phyloP scores from a whole-genome alignment of 2,113 vertebrate genomes.

The Protobothrops mucrosquamatus region DNA sequence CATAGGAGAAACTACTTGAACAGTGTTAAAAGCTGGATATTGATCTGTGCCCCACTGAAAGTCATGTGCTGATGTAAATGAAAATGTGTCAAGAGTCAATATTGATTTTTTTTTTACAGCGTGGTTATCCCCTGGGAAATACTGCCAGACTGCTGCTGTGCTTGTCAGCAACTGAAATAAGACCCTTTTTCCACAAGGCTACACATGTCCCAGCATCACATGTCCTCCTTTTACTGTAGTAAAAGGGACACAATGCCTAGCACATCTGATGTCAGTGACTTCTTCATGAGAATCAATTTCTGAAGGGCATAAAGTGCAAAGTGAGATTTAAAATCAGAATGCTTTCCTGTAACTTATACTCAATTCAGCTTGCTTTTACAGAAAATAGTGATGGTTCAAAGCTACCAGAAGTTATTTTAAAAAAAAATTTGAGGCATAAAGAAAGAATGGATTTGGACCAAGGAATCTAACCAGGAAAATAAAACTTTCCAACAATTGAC shows the following conservation, averaged over 20 bases:
- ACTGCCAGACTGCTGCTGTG: conserved; percentile 62
- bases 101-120: conserved; percentile 75
- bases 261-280: conserved; percentile 37
- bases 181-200: conserved; percentile 68
- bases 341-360: conserved; percentile 3
- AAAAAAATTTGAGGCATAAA: neutral
- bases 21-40: conserved; percentile 79
- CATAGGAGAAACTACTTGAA: conserved; percentile 66
- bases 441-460: neutral
- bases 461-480: neutral
- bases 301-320: conserved; percentile 44
- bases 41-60: conserved; percentile 78
- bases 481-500: neutral
- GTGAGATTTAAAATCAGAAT: neutral
- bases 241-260: conserved; percentile 50
- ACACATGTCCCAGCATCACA: conserved; percentile 71
- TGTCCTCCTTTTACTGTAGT: conserved; percentile 59
- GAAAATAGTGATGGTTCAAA: neutral
- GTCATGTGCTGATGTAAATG: conserved; percentile 78
- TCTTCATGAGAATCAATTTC: conserved; percentile 51
- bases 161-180: conserved; percentile 70
- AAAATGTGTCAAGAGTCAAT: conserved; percentile 82
- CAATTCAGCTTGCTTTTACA: neutral
- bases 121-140: conserved; percentile 71
- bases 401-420: neutral